Evolutionary conservation across 2,888 invertebrate species (phyloP).

Genomic region (Leptothorax acervorum): DNA sequence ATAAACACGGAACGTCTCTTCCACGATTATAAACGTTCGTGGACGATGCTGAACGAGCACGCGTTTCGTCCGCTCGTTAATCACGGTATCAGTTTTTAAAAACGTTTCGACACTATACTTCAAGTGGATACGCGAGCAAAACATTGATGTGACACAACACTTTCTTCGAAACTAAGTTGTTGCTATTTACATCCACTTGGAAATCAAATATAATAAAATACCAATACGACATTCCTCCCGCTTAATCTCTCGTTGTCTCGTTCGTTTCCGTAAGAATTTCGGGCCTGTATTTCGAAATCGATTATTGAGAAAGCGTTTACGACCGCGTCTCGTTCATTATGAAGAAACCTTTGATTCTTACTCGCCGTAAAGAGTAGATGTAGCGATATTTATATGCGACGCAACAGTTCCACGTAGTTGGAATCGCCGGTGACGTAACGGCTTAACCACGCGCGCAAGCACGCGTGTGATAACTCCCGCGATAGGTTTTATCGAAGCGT

Average conservation of each 20-base stretch:
- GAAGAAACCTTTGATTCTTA: background rate
- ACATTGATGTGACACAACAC: background rate
- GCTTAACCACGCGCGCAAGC: conserved; percentile 24
- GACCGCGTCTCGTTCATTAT: background rate
- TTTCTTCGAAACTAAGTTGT: background rate
- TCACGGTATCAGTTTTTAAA: conserved; percentile 28
- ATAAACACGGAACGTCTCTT: conserved; percentile 67
- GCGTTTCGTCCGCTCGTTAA: conserved; percentile 21
- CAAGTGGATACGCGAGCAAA: background rate
- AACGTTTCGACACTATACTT: background rate
- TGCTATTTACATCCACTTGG: background rate
- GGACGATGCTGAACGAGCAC: conserved; percentile 11
- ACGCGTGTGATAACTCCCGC: conserved; percentile 40
- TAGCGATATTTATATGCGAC: conserved; percentile 30
- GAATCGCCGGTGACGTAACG: conserved; percentile 42
- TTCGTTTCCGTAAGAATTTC: background rate
- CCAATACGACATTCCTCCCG: background rate
- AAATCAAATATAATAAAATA: background rate
- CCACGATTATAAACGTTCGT: conserved; percentile 58
- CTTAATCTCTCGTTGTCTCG: background rate
- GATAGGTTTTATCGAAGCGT: conserved; percentile 44
- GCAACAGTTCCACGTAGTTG: conserved; percentile 47
- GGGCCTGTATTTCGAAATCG: too few species aligned
- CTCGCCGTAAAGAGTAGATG: background rate
- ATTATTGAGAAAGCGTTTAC: background rate